phyloP scores from a whole-genome alignment of 2,888 invertebrate species.

The Chromoteleia sp. region DNA sequence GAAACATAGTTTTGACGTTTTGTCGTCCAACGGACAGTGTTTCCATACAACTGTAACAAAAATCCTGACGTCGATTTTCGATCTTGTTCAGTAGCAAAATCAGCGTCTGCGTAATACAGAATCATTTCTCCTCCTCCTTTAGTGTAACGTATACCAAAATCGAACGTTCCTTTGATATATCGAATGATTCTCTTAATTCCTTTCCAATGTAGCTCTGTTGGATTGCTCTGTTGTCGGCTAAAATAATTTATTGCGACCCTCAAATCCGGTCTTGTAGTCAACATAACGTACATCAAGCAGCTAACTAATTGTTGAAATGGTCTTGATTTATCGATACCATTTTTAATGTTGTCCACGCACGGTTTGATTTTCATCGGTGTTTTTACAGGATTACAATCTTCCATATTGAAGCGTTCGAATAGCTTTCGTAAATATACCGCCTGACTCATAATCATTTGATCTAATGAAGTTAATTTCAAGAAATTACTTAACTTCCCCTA shows the following conservation, averaged over 20 bases:
- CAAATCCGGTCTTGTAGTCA: slow-evolving; percentile 65
- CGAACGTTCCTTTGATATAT: slow-evolving; percentile 30
- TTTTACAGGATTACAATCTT: slow-evolving; percentile 36
- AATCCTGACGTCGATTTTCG: slow-evolving; percentile 78
- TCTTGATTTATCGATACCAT: neutral
- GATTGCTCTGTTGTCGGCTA: slow-evolving; percentile 51
- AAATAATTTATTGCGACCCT: slow-evolving; percentile 58
- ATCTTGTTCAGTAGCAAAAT: slow-evolving; percentile 20
- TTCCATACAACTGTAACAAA: slow-evolving; percentile 73
- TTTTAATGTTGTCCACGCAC: neutral
- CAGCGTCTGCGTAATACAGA: slow-evolving; percentile 31
- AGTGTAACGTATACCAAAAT: slow-evolving; percentile 9
- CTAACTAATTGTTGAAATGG: slow-evolving; percentile 68
- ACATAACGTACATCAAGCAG: slow-evolving; percentile 67
- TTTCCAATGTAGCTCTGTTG: neutral
- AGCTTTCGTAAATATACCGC: slow-evolving; percentile 51
- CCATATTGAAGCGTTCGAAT: slow-evolving; percentile 37
- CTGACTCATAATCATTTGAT: slow-evolving; percentile 1
- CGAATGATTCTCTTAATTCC: neutral
- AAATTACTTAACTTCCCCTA: slow-evolving; percentile 12
- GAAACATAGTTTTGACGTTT: neutral
- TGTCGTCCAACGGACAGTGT: slow-evolving; percentile 35
- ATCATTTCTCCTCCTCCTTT: slow-evolving; percentile 11
- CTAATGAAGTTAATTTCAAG: slow-evolving; percentile 19
- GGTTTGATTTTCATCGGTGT: slow-evolving; percentile 65